Evolutionary conservation across 2,797 vertebrate genomes (phyloP), one percentile per base, ranked within the genome.

Genomic region (Anguilla pacifica): DNA sequence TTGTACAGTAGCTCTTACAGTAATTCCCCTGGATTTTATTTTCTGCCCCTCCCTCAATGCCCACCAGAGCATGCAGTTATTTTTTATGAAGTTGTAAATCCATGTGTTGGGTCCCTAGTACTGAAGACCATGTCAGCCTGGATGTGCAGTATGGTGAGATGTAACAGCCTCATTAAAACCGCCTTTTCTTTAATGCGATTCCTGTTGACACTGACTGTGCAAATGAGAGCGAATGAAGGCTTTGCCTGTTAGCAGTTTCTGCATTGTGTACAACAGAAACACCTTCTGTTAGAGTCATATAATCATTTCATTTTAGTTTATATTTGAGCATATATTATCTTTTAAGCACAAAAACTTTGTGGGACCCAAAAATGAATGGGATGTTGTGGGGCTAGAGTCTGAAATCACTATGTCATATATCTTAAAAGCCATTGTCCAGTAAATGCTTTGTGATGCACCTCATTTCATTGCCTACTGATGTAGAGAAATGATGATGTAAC

Each of bases 1-100:
- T 87, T 87, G 86, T 87, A 87, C 81, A 87, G 28, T 84, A 84
- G 86, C 85, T 86, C 67, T 77, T 86, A 84, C 83, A 67, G 84
- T 87, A 64, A 72, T 87, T 87, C 59, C 61, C 28, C 82, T 87
- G 64, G 83, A 70, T 87, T 87, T 64, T 28, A 57, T 55, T 59
- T 83, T 59, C 49, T 59, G 15, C 35, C 86, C 25, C 55, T 17
- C 59, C 82, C 82, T 77, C 87, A 22, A 84, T 11, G 31, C 64
- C 31, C 64, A 2, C 59, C 53, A 85, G 53, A 74, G 83, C 87
- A 84, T 74, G 61, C 64, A 55, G 31, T 64, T 84, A 59, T 55
- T 72, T 81, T 55, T 82, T 39, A 49, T 46, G 53, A 83, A 87
- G 35, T 67, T 55, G 61, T 39, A 70, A 87, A 67, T 1, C 81